Evolutionary conservation across 2,888 invertebrate species (phyloP), one percentile per base, ranked within the genome.

Genomic region (Protophormia terraenovae): DNA sequence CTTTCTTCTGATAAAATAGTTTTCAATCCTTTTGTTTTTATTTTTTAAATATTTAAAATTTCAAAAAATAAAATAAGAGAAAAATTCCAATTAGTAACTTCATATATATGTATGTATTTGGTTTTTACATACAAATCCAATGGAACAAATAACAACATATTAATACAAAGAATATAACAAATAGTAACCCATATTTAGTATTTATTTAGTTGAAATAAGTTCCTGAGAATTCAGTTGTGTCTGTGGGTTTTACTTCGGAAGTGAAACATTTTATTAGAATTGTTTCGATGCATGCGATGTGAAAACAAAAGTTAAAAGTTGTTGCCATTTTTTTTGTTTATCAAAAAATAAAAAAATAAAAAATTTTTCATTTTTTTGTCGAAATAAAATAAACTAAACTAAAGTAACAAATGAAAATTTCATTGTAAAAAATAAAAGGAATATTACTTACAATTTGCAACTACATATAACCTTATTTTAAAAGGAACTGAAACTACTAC

Each of bases 161-260:
- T 32, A 6, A 32, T 32, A 6, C 7, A 3, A 32, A 32, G 41
- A n/a, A 35, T 53, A 24, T 72, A 58, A 72, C 38, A 71, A n/a
- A 71, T 55, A 55, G 29, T 71, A 71, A 71, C 71, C 55, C 10
- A 53, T 24, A 55, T 55, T 24, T 32, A 10, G 24, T 14, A 47
- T 3, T 29, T 58, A 19, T n/a, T n/a, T n/a, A n/a, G n/a, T n/a
- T n/a, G n/a, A n/a, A n/a, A n/a, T 19, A 19, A 19, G 22, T 62
- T 10, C n/a, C 32, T 32, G 5, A 32, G 32, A 32, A 32, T 7
- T 32, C 7, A 32, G 3, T 32, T 32, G 32, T 32, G 3, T n/a
- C n/a, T 45, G 4, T 45, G 16, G n/a, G n/a, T n/a, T 45, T 14
- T 45, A 16, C n/a, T 45, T 45, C n/a, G 45, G n/a, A 45, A 45